These are phyloP conservation scores for Cephalopholis sonnerati DNA, from an alignment of 2,113 vertebrate species.

Conservation along the genomic window DNA sequence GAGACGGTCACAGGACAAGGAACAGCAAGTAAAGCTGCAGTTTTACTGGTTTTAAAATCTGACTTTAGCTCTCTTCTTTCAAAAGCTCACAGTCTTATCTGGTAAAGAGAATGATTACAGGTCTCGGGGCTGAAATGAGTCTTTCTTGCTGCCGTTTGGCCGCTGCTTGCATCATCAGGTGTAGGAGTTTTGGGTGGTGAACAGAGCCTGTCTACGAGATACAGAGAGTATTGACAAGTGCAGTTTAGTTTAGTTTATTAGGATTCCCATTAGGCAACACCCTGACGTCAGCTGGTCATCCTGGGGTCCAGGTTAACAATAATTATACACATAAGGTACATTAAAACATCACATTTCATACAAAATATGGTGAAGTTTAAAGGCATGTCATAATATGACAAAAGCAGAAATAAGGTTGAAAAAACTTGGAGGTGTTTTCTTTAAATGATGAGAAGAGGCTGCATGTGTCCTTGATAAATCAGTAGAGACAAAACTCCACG, in stretches of 20 bases:
- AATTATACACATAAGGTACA: no score
- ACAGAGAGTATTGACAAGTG: conserved; percentile 37
- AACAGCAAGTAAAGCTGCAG: background rate
- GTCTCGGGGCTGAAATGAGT: conserved; percentile 32
- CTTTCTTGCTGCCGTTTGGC: conserved; percentile 60
- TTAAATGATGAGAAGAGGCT: conserved; percentile 19
- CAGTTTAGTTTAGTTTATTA: background rate
- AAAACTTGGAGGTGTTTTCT: background rate
- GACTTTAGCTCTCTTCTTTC: background rate
- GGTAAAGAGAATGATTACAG: conserved; percentile 34
- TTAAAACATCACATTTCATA: no score
- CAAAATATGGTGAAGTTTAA: conserved; percentile 6
- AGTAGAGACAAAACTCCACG: background rate
- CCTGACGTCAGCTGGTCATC: no score
- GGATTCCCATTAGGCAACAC: no score
- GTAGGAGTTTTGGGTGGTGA: conserved; percentile 43
- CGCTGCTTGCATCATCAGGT: conserved; percentile 68
- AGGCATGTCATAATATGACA: conserved; percentile 40
- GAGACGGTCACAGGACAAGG: background rate
- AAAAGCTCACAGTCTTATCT: conserved; percentile 25
- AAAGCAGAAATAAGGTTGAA: conserved; percentile 33
- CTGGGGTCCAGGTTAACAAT: no score
- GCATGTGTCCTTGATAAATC: conserved; percentile 19
- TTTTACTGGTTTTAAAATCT: conserved; percentile 1
- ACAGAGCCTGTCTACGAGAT: conserved; percentile 16